phyloP scores from a whole-genome alignment of 2,888 invertebrate species.

The Anorthoa munda region DNA sequence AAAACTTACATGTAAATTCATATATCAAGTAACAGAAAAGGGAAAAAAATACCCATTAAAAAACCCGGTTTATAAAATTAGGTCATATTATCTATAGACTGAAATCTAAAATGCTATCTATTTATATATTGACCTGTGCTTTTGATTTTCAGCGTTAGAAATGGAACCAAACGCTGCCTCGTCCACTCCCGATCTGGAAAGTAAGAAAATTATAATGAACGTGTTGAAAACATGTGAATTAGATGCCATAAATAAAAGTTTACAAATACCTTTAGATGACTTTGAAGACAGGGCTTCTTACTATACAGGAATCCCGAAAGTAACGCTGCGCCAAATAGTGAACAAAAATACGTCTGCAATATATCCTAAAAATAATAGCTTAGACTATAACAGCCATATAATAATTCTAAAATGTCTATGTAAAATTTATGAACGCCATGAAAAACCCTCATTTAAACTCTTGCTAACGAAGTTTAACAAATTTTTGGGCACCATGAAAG shows the following conservation, averaged over 20 bases:
- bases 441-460: conserved; percentile 44
- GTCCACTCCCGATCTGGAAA: not conserved
- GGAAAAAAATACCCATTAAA: too few species aligned
- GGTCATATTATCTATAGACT: not conserved
- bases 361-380: conserved; percentile 27
- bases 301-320: conserved; percentile 68
- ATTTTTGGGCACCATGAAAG: not conserved
- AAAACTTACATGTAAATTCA: not conserved
- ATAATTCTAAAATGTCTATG: conserved; percentile 63
- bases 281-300: conserved; percentile 65
- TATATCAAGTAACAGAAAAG: not conserved
- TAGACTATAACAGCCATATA: conserved; percentile 63
- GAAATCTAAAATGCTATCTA: not conserved
- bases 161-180: conserved; percentile 14
- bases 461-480: conserved; percentile 46
- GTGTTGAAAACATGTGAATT: conserved; percentile 69
- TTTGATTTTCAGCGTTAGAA: conserved; percentile 36
- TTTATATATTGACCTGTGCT: conserved; percentile 7
- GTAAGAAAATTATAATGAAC: conserved; percentile 46
- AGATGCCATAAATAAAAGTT: conserved; percentile 61
- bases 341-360: conserved; percentile 12
- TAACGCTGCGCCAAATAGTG: conserved; percentile 47
- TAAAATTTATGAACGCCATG: conserved; percentile 49
- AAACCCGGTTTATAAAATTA: not conserved
- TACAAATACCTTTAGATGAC: conserved; percentile 67